Conservation (phyloP, 2,797 vertebrate genomes). For the Macropus fuliginosus region DNA sequence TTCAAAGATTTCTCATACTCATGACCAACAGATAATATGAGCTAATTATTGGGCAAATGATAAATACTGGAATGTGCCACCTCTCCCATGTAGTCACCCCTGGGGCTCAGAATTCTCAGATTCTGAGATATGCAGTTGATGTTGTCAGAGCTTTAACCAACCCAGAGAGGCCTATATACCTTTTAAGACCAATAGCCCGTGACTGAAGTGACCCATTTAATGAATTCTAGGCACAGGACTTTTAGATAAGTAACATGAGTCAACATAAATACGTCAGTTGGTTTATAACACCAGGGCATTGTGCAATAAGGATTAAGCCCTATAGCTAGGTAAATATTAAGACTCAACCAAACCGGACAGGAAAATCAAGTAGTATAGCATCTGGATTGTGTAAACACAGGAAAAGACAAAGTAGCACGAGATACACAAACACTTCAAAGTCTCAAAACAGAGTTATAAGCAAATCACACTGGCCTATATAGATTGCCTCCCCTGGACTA, state of each 20-base stretch:
- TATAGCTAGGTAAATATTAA: not conserved
- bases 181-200: not conserved
- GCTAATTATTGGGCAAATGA: not conserved
- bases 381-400: not conserved
- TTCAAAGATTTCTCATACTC: not conserved
- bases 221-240: not conserved
- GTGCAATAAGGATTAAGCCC: not conserved
- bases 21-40: not conserved
- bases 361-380: not conserved
- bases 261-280: not conserved
- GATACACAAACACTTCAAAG: not conserved
- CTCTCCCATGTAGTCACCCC: not conserved
- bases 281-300: not conserved
- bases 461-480: not conserved
- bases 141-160: not conserved
- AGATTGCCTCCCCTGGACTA: not conserved
- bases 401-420: not conserved
- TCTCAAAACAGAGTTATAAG: not conserved
- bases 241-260: not conserved
- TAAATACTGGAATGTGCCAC: not conserved
- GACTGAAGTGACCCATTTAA: not conserved
- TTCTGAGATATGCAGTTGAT: not conserved
- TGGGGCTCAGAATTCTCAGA: not conserved
- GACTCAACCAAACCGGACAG: not conserved
- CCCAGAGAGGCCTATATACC: not conserved